phyloP scores from a whole-genome alignment of 1,140 invertebrate species.

The Cotesia typhae region DNA sequence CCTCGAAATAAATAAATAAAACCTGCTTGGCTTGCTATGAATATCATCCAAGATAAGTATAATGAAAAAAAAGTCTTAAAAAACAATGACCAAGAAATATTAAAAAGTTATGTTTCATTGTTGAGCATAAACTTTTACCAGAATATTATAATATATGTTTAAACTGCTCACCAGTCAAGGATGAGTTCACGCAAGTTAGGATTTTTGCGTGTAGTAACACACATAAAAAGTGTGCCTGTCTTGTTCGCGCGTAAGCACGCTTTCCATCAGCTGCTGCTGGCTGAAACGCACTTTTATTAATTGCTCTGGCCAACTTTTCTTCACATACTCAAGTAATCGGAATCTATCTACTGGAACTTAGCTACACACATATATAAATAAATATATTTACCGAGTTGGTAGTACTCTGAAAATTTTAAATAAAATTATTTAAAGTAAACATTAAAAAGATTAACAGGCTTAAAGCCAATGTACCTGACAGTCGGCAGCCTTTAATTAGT shows the following conservation, averaged over 20 bases:
- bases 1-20: too few relatives aligned
- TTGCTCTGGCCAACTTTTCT: constrained; percentile 45
- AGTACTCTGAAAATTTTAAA: too few relatives aligned
- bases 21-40: too few relatives aligned
- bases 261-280: constrained; percentile 35
- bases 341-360: too few relatives aligned
- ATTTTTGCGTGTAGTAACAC: constrained; percentile 28
- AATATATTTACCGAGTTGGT: too few relatives aligned
- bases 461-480: too few relatives aligned
- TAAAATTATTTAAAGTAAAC: too few relatives aligned
- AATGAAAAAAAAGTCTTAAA: too few relatives aligned
- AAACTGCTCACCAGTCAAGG: constrained; percentile 3
- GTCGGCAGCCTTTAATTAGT: too few relatives aligned
- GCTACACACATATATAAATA: not conserved
- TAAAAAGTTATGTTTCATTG: not conserved
- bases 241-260: constrained; percentile 40
- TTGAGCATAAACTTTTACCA: constrained; percentile 5
- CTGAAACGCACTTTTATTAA: constrained; percentile 40
- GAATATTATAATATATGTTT: constrained; percentile 7
- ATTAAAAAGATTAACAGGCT: too few relatives aligned
- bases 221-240: constrained; percentile 29
- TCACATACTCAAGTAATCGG: constrained; percentile 2
- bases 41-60: too few relatives aligned
- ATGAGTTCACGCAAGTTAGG: constrained; percentile 22
- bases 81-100: not conserved